phyloP scores from a whole-genome alignment of 2,888 invertebrate genomes.

The Argyra leucocephala region DNA sequence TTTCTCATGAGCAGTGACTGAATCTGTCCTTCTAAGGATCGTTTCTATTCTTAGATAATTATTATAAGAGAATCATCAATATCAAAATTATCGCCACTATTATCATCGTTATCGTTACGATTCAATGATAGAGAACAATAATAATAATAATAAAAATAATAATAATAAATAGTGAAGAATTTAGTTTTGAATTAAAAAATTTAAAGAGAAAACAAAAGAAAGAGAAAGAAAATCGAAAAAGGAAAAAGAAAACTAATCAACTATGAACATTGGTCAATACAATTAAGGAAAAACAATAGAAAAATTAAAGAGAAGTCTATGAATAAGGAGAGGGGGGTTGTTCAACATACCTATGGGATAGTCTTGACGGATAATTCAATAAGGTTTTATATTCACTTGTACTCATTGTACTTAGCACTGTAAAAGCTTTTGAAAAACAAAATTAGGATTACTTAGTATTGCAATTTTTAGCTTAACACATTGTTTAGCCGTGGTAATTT shows the following conservation, averaged over 20 bases:
- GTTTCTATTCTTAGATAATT: conserved; percentile 41
- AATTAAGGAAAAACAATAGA: neutral
- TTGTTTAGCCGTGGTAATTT: too few relatives aligned
- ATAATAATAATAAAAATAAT: neutral
- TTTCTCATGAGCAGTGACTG: conserved; percentile 5
- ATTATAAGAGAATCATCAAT: conserved; percentile 4
- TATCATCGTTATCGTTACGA: neutral
- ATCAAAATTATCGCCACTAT: neutral
- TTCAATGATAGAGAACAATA: neutral
- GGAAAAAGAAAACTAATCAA: neutral
- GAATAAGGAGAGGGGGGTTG: too few relatives aligned
- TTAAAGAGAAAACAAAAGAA: neutral
- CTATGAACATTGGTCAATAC: neutral
- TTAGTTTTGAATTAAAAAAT: neutral
- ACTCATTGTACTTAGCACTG: too few relatives aligned
- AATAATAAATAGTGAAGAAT: neutral
- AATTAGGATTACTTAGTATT: too few relatives aligned
- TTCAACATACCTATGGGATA: too few relatives aligned
- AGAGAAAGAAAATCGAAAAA: neutral
- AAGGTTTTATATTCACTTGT: too few relatives aligned
- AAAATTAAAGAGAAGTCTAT: neutral
- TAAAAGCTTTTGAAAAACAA: too few relatives aligned
- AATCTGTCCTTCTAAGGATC: conserved; percentile 44
- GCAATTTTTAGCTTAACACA: too few relatives aligned
- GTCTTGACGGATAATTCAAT: too few relatives aligned